Conservation (phyloP, 2,113 vertebrate species). For the Benitochromis conjunctus region DNA sequence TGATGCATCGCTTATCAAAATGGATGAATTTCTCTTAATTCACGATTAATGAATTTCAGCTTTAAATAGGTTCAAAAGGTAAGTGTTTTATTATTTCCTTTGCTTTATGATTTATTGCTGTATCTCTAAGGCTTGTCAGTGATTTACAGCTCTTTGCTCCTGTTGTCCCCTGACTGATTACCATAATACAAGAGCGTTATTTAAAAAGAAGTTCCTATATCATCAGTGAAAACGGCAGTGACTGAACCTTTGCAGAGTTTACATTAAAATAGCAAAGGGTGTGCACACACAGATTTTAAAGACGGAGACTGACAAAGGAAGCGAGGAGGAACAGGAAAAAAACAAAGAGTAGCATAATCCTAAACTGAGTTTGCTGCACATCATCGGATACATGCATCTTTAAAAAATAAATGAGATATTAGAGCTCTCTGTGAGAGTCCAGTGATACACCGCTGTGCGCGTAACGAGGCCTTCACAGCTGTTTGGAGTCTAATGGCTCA, state of each 20-base stretch:
- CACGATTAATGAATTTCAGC: background rate
- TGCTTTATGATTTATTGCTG: background rate
- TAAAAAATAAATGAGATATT: background rate
- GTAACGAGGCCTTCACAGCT: conserved; percentile 37
- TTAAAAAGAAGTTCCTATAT: background rate
- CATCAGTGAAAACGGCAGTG: background rate
- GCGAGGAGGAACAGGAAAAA: background rate
- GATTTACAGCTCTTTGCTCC: background rate
- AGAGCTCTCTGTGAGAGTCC: conserved; percentile 1
- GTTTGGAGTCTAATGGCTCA: conserved; percentile 47
- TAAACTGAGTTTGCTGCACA: background rate
- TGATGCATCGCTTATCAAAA: background rate
- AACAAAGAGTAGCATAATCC: background rate
- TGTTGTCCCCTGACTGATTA: background rate
- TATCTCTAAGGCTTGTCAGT: background rate
- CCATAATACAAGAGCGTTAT: background rate
- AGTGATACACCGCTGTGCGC: conserved; percentile 25
- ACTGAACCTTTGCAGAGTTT: background rate
- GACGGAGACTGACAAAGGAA: background rate
- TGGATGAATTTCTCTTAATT: background rate
- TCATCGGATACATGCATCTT: background rate
- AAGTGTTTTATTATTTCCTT: background rate
- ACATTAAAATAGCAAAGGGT: background rate
- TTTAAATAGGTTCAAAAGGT: background rate
- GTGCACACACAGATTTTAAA: background rate